A percentile compares a stretch with the other conserved stretches of the same genome.
Evolutionary conservation across 2,113 vertebrate species (phyloP).

Genomic region (Rattus rattus): DNA sequence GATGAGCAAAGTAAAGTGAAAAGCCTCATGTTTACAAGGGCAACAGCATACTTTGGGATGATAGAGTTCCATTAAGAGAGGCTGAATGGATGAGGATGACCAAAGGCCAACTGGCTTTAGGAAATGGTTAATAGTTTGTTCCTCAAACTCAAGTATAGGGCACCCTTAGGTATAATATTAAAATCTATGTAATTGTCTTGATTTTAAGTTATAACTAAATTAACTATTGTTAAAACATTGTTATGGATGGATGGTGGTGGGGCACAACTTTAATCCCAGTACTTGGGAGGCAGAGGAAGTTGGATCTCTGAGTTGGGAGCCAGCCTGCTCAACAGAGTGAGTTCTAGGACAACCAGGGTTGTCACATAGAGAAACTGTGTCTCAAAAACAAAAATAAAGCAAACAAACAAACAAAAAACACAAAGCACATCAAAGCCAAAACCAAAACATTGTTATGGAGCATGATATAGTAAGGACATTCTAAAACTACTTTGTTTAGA

Average conservation of each 20-base stretch:
- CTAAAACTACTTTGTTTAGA: conserved; percentile 47
- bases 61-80: conserved; percentile 25
- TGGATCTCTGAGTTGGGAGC: neutral
- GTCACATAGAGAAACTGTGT: neutral
- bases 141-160: neutral
- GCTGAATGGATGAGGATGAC: conserved; percentile 37
- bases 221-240: conserved; percentile 44
- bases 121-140: conserved; percentile 11
- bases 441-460: neutral
- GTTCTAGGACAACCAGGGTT: neutral
- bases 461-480: conserved; percentile 28
- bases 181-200: neutral
- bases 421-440: neutral
- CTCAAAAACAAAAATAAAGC: neutral
- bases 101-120: conserved; percentile 34
- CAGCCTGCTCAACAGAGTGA: neutral
- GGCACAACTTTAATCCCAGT: neutral
- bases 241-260: neutral
- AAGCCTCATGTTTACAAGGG: conserved; percentile 10
- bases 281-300: neutral
- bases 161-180: neutral
- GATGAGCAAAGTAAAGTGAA: conserved; percentile 23
- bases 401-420: neutral
- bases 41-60: conserved; percentile 14
- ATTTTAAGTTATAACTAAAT: conserved; percentile 50